Base-by-base conservation (phyloP, 2,888 invertebrate genomes). In the Dryadula phaetusa region DNA sequence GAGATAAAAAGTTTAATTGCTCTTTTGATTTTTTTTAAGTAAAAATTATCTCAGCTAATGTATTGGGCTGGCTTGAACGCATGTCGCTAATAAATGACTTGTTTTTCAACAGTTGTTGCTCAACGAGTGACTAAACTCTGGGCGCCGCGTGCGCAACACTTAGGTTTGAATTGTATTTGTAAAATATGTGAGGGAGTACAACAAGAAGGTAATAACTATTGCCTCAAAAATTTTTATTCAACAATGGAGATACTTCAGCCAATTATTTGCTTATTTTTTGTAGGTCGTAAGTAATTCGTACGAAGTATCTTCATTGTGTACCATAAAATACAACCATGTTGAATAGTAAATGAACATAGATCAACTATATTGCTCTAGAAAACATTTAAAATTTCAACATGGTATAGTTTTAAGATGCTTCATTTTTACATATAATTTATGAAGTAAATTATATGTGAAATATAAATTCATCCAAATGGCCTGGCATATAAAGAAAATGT, bases 31-130 rank as follows among this genome's bases (percentile, higher is more conserved):
- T 14, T 40, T 22, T 10, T 34, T 16, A 47, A 40, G 34, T 34
- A 42, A 37, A 63, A 47, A 60, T 53, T 89, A 88, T 87, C 86
- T 89, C 85, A 81, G 77, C 86, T 83, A 85, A 77, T 77, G 77
- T 77, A 78, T 87, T 88, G 88, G 86, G 87, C 82, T 83, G 88
- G 83, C 87, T 92, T 92, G 85, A 83, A 84, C 89, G 90, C 92
- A 92, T 92, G 91, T 91, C 88, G 92, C 92, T 92, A 92, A 92
- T 92, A 86, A 92, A 91, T 91, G 79, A 92, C 92, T 92, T 92
- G 90, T 92, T 92, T 92, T 92, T 92, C 92, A 86, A 92, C 92
- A 92, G 88, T 92, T 91, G 88, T 92, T 91, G 86, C 92, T 87
- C 92, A 87, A 86, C 88, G 91, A 92, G 92, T 92, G 92, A 92